Percentiles rank a stretch among this genome's conserved stretches.
Evolutionary conservation across 2,113 vertebrate genomes (phyloP).

Genomic region (Mobula hypostoma): DNA sequence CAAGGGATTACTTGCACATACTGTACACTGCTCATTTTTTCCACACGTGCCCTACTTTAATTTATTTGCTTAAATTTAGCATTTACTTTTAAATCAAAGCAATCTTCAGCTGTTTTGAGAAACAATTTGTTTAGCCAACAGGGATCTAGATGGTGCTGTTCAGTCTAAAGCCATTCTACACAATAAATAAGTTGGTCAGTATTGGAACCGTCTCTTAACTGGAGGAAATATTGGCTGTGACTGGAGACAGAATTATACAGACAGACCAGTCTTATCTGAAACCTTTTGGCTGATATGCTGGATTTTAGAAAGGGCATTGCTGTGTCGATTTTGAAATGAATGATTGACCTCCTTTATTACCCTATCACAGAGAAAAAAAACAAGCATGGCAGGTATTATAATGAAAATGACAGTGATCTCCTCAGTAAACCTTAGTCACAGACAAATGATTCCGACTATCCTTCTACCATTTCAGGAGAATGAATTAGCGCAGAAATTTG

Average conservation of each 20-base stretch:
- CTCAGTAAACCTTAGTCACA: conserved; percentile 1
- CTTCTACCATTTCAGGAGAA: neutral
- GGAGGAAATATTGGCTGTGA: conserved; percentile 9
- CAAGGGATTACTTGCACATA: neutral
- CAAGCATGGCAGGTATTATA: conserved; percentile 33
- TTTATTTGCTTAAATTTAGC: neutral
- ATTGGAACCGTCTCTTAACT: conserved; percentile 9
- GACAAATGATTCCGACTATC: neutral
- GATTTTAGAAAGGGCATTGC: conserved; percentile 34
- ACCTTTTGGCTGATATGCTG: conserved; percentile 23
- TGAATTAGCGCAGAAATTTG: conserved; percentile 19
- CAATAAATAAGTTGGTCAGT: conserved; percentile 28
- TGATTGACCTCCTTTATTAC: conserved; percentile 35
- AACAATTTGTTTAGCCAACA: neutral
- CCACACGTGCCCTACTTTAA: neutral
- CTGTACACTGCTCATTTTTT: neutral
- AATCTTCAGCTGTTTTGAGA: conserved; percentile 7
- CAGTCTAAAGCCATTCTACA: neutral
- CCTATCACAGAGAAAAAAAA: conserved; percentile 17
- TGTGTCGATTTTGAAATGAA: conserved; percentile 13
- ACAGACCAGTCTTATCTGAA: conserved; percentile 31
- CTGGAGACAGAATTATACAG: conserved; percentile 27
- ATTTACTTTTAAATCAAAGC: conserved; percentile 2
- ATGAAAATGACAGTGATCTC: conserved; percentile 19
- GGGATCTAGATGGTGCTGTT: conserved; percentile 12